Conservation (phyloP, 1,140 invertebrate species). For the Panonychus citri region DNA sequence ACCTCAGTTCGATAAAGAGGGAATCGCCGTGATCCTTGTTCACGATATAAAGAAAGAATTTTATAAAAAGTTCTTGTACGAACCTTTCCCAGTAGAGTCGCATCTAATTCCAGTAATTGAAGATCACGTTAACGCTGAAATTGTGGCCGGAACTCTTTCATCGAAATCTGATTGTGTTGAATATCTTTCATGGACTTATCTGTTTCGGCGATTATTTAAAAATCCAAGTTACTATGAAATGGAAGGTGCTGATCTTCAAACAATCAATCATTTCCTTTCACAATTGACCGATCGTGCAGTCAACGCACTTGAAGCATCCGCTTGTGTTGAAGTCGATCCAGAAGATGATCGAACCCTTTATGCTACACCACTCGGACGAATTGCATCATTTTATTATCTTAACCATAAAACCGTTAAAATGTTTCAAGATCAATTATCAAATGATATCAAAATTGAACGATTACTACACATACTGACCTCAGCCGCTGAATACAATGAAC, state of each 20-base stretch:
- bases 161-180: constrained; percentile 82
- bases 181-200: constrained; percentile 96
- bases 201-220: constrained; percentile 70
- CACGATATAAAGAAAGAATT: constrained; percentile 97
- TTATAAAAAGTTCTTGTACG: constrained; percentile 96
- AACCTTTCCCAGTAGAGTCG: constrained; percentile 97
- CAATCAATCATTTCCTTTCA: background rate
- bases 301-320: background rate
- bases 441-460: constrained; percentile 36
- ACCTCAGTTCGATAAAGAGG: constrained; percentile 82
- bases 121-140: constrained; percentile 95
- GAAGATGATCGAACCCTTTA: constrained; percentile 32
- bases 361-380: constrained; percentile 67
- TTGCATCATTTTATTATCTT: constrained; percentile 93
- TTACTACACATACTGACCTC: constrained; percentile 56
- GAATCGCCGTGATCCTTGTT: constrained; percentile 84
- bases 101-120: constrained; percentile 67
- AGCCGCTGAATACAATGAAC: constrained; percentile 67
- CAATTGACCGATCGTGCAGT: background rate
- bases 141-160: constrained; percentile 71
- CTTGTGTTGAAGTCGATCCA: background rate
- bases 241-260: background rate
- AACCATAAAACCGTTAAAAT: constrained; percentile 68
- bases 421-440: constrained; percentile 41
- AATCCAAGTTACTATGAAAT: constrained; percentile 47